Conservation (phyloP, 2,888 invertebrate species). For the Neocrepidodera transversa region DNA sequence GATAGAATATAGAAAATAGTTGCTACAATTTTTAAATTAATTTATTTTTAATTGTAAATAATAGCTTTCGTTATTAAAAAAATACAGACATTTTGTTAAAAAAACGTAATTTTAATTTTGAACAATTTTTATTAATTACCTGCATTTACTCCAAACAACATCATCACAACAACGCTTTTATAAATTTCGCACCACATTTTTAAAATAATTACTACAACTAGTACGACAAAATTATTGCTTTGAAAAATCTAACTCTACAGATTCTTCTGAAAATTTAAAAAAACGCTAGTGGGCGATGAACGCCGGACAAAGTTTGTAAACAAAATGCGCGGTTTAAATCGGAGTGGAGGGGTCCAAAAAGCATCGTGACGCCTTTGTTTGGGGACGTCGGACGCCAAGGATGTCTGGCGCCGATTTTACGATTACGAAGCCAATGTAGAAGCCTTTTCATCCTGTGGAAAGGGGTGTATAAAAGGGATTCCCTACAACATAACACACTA, state of each 20-base stretch:
- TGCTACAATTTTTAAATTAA: no score
- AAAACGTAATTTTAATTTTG: no score
- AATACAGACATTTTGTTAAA: no score
- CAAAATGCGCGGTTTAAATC: constrained; percentile 33
- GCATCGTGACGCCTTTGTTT: constrained; percentile 18
- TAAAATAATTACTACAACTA: no score
- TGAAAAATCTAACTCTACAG: neutral
- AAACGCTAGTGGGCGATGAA: neutral
- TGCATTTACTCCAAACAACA: constrained; percentile 19
- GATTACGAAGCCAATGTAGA: neutral
- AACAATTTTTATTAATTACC: constrained; percentile 19
- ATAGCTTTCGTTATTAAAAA: no score
- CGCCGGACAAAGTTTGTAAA: constrained; percentile 33
- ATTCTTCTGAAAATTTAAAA: neutral
- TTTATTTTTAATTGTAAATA: no score
- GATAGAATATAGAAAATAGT: no score
- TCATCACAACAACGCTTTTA: constrained; percentile 17
- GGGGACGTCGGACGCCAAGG: constrained; percentile 41
- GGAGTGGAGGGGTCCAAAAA: constrained; percentile 25
- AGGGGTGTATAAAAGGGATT: constrained; percentile 18
- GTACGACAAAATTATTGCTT: neutral
- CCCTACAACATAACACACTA: constrained; percentile 15
- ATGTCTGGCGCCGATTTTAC: constrained; percentile 42
- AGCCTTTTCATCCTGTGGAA: constrained; percentile 26
- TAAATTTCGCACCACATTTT: constrained; percentile 30